Percentiles rank a stretch among this genome's conserved stretches.
Evolutionary conservation across 2,888 invertebrate species (phyloP).

Genomic region (Caenorhabditis zanzibari): DNA sequence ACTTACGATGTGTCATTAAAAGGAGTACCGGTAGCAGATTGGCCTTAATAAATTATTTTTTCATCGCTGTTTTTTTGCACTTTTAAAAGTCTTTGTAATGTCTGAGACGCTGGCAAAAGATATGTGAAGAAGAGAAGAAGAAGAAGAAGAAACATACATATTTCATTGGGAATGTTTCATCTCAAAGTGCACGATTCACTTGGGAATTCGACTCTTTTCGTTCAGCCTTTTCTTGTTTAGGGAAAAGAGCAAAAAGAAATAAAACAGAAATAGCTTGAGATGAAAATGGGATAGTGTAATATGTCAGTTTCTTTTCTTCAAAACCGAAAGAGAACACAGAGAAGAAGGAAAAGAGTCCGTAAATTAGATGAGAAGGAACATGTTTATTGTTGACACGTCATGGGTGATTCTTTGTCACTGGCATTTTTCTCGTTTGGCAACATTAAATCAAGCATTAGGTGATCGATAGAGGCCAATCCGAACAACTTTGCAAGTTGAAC

Average conservation of each 20-base stretch:
- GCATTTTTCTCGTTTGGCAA: constrained; percentile 63
- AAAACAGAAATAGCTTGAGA: background rate
- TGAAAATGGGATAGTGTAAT: background rate
- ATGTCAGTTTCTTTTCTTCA: background rate
- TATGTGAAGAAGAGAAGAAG: background rate
- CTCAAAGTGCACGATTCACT: constrained; percentile 10
- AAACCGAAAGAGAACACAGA: background rate
- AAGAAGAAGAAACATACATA: background rate
- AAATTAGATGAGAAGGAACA: background rate
- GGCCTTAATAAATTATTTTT: constrained; percentile 16
- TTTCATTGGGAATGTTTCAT: constrained; percentile 24
- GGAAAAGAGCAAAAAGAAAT: background rate
- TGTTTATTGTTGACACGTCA: constrained; percentile 39
- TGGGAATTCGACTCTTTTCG: background rate
- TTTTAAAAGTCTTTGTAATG: constrained; percentile 11
- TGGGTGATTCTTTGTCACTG: constrained; percentile 8
- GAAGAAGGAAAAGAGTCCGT: background rate
- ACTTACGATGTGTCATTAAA: background rate
- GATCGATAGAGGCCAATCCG: constrained; percentile 77
- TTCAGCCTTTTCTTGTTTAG: background rate
- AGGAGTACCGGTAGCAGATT: background rate
- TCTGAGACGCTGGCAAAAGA: constrained; percentile 9
- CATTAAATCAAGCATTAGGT: constrained; percentile 77
- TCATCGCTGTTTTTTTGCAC: background rate
- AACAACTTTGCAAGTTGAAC: constrained; percentile 81